phyloP scores from a whole-genome alignment of 2,888 invertebrate species.

The Chouioia cunea region DNA sequence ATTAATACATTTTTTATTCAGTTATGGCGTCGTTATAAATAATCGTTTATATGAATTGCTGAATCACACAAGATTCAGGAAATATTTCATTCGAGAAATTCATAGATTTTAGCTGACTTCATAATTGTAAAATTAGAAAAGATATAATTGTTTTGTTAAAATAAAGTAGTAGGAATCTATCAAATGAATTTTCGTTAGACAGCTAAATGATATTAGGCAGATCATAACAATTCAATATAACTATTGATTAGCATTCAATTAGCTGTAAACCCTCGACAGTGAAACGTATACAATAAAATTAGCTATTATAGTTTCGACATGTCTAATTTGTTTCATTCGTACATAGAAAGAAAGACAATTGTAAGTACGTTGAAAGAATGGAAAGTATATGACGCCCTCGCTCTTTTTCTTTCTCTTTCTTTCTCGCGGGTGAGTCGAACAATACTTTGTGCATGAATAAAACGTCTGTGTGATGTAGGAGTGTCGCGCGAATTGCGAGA shows the following conservation, averaged over 20 bases:
- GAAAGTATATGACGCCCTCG: constrained; percentile 63
- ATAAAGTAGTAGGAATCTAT: too few species aligned
- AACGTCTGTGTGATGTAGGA: constrained; percentile 62
- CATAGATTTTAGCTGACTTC: too few species aligned
- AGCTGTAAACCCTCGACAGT: not conserved
- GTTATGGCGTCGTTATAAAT: too few species aligned
- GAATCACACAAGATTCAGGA: too few species aligned
- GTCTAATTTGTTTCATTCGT: constrained; percentile 37
- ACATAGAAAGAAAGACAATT: constrained; percentile 20
- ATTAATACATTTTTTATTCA: too few species aligned
- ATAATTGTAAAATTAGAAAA: too few species aligned
- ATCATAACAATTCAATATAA: too few species aligned
- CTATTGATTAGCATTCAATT: constrained; percentile 14
- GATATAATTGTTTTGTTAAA: too few species aligned
- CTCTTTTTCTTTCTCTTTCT: too few species aligned
- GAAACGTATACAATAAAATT: constrained; percentile 18
- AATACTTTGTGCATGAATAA: constrained; percentile 67
- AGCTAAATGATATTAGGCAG: too few species aligned
- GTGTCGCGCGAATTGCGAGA: constrained; percentile 50
- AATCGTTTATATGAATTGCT: too few species aligned
- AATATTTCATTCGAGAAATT: too few species aligned
- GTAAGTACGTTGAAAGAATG: constrained; percentile 53
- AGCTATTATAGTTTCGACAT: constrained; percentile 39
- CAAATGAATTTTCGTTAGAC: not conserved
- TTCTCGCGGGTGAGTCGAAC: constrained; percentile 59